A percentile compares a stretch with the other conserved stretches of the same genome.
Evolutionary conservation across 2,888 invertebrate genomes (phyloP).

Genomic region (Leptinotarsa peninsularis): DNA sequence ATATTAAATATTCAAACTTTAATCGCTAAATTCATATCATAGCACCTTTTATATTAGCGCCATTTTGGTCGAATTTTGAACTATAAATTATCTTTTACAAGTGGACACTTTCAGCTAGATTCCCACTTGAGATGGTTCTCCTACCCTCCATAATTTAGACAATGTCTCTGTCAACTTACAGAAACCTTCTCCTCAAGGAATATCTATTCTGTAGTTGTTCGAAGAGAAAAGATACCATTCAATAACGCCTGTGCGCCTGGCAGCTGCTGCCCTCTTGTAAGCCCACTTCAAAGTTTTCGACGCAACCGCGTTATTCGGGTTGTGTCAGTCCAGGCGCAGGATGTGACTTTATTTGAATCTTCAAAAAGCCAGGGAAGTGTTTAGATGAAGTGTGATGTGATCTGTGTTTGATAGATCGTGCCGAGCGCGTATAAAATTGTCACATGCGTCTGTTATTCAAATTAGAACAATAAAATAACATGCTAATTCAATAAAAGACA

Average conservation of each 20-base stretch:
- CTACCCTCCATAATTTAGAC: too few relatives aligned
- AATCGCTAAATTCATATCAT: too few relatives aligned
- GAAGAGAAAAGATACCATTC: too few relatives aligned
- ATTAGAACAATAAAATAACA: slow-evolving; percentile 25
- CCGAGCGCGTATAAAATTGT: slow-evolving; percentile 48
- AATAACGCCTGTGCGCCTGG: background rate
- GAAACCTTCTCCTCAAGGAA: too few relatives aligned
- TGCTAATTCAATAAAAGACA: slow-evolving; percentile 12
- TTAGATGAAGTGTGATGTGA: slow-evolving; percentile 39
- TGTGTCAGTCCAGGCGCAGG: slow-evolving; percentile 48
- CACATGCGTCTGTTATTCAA: slow-evolving; percentile 40
- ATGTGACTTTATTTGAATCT: slow-evolving; percentile 46
- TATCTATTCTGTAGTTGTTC: too few relatives aligned
- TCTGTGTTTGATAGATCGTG: slow-evolving; percentile 39
- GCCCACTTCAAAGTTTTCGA: slow-evolving; percentile 20
- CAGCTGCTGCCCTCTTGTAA: slow-evolving; percentile 40
- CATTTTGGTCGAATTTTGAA: too few relatives aligned
- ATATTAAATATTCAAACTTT: too few relatives aligned
- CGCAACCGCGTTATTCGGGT: slow-evolving; percentile 53
- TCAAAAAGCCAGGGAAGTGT: slow-evolving; percentile 43
- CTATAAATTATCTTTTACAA: too few relatives aligned
- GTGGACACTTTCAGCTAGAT: too few relatives aligned
- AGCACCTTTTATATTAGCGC: too few relatives aligned
- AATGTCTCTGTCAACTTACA: too few relatives aligned
- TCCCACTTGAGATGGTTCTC: too few relatives aligned